Percentiles rank a stretch among this genome's conserved stretches.
Conservation (phyloP, 2,113 vertebrate genomes). For the Prolemur simus region DNA sequence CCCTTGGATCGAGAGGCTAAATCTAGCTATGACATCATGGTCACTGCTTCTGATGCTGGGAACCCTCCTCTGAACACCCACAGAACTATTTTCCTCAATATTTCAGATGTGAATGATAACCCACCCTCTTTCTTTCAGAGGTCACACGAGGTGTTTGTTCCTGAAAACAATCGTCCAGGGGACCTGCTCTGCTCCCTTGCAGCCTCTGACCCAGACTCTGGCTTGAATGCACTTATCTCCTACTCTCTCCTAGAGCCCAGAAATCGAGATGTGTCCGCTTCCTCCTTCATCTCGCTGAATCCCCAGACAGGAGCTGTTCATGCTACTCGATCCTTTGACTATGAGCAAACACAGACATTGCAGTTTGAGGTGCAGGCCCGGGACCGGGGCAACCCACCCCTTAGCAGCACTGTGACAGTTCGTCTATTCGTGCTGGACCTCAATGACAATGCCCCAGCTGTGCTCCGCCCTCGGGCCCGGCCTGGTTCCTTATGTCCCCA, state of each 20-base stretch:
- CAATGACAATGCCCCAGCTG: conserved; percentile 87
- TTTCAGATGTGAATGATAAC: conserved; percentile 85
- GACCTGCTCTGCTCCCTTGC: conserved; percentile 80
- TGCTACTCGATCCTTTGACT: conserved; percentile 85
- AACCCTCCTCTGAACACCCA: conserved; percentile 79
- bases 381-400: conserved; percentile 82
- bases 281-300: conserved; percentile 85
- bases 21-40: conserved; percentile 81
- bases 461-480: conserved; percentile 83
- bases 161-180: conserved; percentile 81
- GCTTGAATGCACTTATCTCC: conserved; percentile 83
- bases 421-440: conserved; percentile 81
- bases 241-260: conserved; percentile 84
- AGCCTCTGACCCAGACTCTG: conserved; percentile 82
- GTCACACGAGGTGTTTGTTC: conserved; percentile 82
- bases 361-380: conserved; percentile 83
- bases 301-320: conserved; percentile 84
- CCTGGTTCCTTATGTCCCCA: conserved; percentile 81
- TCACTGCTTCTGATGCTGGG: conserved; percentile 81
- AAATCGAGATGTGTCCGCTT: conserved; percentile 77
- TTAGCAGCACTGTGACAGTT: conserved; percentile 84
- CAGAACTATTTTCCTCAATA: conserved; percentile 80
- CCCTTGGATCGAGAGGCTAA: conserved; percentile 81
- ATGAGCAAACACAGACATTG: conserved; percentile 83
- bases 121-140: conserved; percentile 82